Percentiles rank a stretch among this genome's conserved stretches.
phyloP scores from a whole-genome alignment of 2,113 vertebrate genomes.

The Cisticola juncidis region DNA sequence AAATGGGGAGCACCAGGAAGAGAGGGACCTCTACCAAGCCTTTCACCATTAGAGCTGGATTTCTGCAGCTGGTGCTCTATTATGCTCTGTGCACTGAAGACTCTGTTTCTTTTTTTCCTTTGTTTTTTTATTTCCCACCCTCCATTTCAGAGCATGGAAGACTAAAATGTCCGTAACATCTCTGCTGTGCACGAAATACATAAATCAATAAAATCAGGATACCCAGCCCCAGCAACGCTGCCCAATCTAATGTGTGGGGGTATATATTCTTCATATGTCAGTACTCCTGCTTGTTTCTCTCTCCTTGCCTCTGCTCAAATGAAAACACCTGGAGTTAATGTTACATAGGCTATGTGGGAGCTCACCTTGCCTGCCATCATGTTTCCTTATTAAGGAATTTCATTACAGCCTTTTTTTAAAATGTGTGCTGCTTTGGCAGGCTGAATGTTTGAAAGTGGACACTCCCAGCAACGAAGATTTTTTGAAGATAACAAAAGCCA shows the following conservation, averaged over 20 bases:
- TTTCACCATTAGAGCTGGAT: not conserved
- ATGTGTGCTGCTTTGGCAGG: not conserved
- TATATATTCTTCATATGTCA: not conserved
- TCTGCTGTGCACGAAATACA: not conserved
- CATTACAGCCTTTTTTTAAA: slow-evolving; percentile 56
- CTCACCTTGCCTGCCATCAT: slow-evolving; percentile 37
- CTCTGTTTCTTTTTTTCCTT: not conserved
- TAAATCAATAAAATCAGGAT: not conserved
- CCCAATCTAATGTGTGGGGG: not conserved
- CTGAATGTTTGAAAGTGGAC: not conserved
- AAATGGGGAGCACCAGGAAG: not conserved
- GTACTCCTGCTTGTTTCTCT: not conserved
- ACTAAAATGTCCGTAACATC: not conserved
- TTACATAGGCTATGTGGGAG: not conserved
- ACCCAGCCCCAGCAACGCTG: not conserved
- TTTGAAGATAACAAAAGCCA: not conserved
- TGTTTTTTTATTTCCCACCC: not conserved
- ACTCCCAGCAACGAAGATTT: not conserved
- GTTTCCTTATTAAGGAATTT: slow-evolving; percentile 56
- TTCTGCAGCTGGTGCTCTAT: not conserved
- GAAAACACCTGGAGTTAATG: slow-evolving; percentile 61
- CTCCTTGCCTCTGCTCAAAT: not conserved
- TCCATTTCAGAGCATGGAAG: not conserved
- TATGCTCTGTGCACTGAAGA: not conserved
- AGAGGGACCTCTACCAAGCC: not conserved